Percentiles rank a stretch among this genome's conserved stretches.
phyloP scores from a whole-genome alignment of 2,888 invertebrate species.

The Zaprionus bogoriensis region DNA sequence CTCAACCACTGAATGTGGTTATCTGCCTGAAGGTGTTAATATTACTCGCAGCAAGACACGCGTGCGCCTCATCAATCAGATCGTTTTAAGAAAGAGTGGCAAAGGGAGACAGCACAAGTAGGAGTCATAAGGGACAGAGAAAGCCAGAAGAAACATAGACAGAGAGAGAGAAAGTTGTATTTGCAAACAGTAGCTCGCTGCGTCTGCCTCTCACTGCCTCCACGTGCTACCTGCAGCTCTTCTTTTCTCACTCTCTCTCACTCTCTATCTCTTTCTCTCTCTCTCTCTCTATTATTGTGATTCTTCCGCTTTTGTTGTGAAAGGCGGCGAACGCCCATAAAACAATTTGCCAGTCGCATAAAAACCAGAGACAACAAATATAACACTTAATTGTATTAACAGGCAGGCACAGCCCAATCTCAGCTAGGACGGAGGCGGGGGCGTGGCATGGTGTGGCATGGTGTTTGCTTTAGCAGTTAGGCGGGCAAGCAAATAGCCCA shows the following conservation, averaged over 20 bases:
- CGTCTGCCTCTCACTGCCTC: background rate
- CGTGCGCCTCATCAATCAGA: conserved; percentile 5
- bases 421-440: conserved; percentile 11
- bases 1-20: background rate
- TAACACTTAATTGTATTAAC: conserved; percentile 75
- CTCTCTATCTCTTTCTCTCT: background rate
- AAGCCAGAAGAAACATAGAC: no score
- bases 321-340: conserved; percentile 62
- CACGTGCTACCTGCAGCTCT: no score
- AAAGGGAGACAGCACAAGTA: no score
- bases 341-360: conserved; percentile 69
- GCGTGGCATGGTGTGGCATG: background rate
- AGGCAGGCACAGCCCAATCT: conserved; percentile 34
- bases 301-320: conserved; percentile 26
- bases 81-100: no score
- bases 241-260: no score
- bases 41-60: conserved; percentile 1
- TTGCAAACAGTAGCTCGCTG: background rate
- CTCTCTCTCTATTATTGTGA: background rate
- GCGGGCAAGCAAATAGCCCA: conserved; percentile 41
- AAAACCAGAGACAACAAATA: conserved; percentile 64
- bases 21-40: background rate
- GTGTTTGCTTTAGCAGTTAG: conserved; percentile 50
- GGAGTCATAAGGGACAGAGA: no score
- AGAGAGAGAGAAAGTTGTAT: no score